Evolutionary conservation across 2,113 vertebrate genomes (phyloP).

Genomic region (Podarcis raffonei): DNA sequence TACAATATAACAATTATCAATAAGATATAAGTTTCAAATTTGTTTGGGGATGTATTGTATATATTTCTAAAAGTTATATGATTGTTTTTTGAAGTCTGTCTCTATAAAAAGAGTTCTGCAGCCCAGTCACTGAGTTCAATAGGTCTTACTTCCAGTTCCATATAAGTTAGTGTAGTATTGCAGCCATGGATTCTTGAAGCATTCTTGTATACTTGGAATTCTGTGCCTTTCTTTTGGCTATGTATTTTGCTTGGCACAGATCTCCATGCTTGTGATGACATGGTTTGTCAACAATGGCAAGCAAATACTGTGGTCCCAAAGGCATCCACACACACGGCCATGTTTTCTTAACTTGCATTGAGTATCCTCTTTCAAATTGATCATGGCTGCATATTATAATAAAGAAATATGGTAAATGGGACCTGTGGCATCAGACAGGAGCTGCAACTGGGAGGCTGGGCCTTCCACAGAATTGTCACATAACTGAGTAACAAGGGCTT

Average conservation of each 20-base stretch:
- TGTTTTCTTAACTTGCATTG: too few relatives aligned
- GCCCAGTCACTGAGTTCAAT: too few relatives aligned
- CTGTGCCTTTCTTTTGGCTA: neutral
- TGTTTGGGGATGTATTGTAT: neutral
- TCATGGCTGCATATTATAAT: neutral
- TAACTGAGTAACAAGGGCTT: too few relatives aligned
- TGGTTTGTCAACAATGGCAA: neutral
- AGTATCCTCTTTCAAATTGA: neutral
- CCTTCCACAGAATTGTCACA: too few relatives aligned
- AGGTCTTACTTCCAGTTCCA: neutral
- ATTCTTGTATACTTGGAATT: neutral
- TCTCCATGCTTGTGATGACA: neutral
- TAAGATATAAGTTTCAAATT: neutral
- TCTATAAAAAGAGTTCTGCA: neutral
- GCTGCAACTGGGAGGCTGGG: neutral
- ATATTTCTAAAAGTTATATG: neutral
- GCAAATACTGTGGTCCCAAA: neutral
- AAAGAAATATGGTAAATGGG: neutral
- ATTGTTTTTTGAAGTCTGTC: neutral
- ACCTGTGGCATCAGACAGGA: neutral
- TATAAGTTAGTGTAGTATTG: neutral
- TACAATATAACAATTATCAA: neutral
- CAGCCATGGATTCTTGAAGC: neutral
- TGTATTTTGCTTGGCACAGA: neutral
- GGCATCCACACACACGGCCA: too few relatives aligned